Conservation (phyloP, 2,113 vertebrate genomes). For the Festucalex cinctus region DNA sequence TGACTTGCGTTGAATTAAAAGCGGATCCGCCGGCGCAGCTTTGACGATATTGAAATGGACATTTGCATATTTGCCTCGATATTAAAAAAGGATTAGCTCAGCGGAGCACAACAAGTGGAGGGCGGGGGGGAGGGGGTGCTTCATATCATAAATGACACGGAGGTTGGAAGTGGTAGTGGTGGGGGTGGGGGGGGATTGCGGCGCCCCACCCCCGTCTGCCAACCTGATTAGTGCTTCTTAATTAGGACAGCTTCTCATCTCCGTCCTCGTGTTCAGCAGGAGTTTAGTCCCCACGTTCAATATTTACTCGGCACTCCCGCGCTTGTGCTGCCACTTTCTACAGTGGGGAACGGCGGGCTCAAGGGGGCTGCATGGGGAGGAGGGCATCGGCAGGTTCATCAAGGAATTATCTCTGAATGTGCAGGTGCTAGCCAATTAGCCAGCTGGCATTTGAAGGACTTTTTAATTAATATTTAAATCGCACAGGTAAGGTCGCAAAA, state of each 20-base stretch:
- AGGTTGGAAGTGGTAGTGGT: too few species aligned
- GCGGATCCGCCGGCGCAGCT: constrained; percentile 86
- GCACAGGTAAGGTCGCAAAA: background rate
- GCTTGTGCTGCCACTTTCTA: constrained; percentile 86
- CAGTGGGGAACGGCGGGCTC: constrained; percentile 82
- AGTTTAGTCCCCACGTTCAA: constrained; percentile 98
- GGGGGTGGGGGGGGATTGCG: background rate
- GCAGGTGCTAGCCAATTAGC: constrained; percentile 99
- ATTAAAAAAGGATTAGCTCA: constrained; percentile 99
- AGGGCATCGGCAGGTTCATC: constrained; percentile 70
- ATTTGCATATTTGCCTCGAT: constrained; percentile 98
- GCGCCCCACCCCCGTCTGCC: constrained; percentile 78
- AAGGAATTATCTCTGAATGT: constrained; percentile 70
- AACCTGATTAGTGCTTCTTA: constrained; percentile 98
- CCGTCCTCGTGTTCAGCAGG: constrained; percentile 75
- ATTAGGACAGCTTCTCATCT: constrained; percentile 89
- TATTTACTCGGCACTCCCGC: constrained; percentile 99
- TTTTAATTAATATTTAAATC: constrained; percentile 96
- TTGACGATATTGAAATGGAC: constrained; percentile 94
- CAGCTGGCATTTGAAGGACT: constrained; percentile 94
- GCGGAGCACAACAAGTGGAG: constrained; percentile 95
- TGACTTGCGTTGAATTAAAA: constrained; percentile 97
- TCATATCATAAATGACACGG: constrained; percentile 99
- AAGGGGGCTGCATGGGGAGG: constrained; percentile 52
- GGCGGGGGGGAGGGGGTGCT: constrained; percentile 78